These are phyloP conservation scores for Mus caroli DNA, from an alignment of 2,797 vertebrate genomes.

Conservation along the genomic window DNA sequence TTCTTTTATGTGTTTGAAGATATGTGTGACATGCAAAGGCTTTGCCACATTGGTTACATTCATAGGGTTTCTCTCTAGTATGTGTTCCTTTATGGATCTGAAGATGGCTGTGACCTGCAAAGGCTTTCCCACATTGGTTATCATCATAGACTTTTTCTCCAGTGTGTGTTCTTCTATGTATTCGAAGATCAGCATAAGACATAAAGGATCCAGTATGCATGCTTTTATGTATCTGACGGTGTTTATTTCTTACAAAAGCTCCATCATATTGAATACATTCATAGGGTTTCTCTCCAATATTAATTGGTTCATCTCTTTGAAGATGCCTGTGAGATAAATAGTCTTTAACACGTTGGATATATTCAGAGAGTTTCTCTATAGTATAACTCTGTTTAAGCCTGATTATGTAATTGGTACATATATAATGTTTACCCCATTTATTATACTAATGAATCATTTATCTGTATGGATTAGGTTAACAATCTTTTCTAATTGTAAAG, in stretches of 20 bases:
- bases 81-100: too few species aligned
- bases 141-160: too few species aligned
- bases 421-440: neutral
- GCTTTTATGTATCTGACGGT: neutral
- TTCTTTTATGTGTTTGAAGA: too few species aligned
- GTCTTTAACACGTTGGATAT: neutral
- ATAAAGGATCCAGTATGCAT: neutral
- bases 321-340: neutral
- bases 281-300: neutral
- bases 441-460: too few species aligned
- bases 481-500: too few species aligned
- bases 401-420: neutral
- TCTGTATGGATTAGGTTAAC: too few species aligned
- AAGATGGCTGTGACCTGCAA: too few species aligned
- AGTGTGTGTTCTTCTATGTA: neutral
- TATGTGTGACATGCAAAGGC: too few species aligned
- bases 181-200: neutral
- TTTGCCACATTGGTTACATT: too few species aligned
- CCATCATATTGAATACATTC: neutral
- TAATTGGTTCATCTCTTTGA: neutral
- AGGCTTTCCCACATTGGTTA: too few species aligned
- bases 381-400: neutral
- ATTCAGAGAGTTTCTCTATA: neutral
- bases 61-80: too few species aligned
- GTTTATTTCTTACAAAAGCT: neutral